phyloP scores from a whole-genome alignment of 2,888 invertebrate genomes.

The Latrodectus hesperus region DNA sequence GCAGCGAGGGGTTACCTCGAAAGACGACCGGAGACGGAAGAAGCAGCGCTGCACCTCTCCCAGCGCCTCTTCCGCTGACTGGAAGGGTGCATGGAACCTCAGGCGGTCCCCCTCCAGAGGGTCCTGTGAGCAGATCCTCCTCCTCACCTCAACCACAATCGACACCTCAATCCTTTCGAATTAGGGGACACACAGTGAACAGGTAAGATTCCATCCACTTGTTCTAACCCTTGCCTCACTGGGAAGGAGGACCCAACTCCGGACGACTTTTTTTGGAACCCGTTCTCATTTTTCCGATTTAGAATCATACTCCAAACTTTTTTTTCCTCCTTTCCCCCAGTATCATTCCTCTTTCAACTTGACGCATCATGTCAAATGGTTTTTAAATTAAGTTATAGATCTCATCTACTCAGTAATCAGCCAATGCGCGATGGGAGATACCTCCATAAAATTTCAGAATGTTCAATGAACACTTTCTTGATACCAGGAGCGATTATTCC shows the following conservation, averaged over 20 bases:
- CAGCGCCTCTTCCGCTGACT: conserved; percentile 58
- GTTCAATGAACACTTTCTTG: no score
- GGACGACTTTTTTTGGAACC: background rate
- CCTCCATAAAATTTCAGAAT: no score
- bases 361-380: no score
- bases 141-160: conserved; percentile 39
- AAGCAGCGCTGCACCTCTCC: conserved; percentile 21
- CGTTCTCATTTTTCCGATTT: background rate
- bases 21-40: conserved; percentile 38
- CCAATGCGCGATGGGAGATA: no score
- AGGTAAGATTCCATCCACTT: conserved; percentile 7
- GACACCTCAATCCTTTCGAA: conserved; percentile 22
- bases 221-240: conserved; percentile 21
- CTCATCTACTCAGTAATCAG: no score
- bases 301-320: no score
- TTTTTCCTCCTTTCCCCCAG: no score
- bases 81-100: conserved; percentile 60
- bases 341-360: no score
- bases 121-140: conserved; percentile 51
- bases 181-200: conserved; percentile 28
- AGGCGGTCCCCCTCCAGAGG: conserved; percentile 49
- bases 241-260: conserved; percentile 23
- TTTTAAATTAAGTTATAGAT: no score
- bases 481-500: no score
- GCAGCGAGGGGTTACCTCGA: conserved; percentile 23